Evolutionary conservation across 2,113 vertebrate genomes (phyloP).

Genomic region (Sarotherodon lohbergeri): DNA sequence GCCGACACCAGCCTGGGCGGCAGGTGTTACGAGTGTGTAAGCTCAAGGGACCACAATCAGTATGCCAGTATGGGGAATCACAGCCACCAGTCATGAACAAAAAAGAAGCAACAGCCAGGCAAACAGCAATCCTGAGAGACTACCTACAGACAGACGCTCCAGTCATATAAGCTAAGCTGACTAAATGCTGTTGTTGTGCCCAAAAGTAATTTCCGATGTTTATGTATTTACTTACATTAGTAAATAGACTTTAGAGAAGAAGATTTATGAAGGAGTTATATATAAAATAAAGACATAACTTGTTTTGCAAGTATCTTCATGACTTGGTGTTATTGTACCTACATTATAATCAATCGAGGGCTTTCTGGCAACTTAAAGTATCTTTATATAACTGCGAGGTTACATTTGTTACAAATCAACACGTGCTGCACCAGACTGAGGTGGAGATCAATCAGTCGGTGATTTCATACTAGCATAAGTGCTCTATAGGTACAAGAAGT

Average conservation of each 20-base stretch:
- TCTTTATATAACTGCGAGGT: background rate
- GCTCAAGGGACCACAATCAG: rapidly evolving
- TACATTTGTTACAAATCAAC: background rate
- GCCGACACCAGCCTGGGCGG: background rate
- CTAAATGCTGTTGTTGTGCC: background rate
- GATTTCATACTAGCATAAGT: background rate
- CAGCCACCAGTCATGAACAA: background rate
- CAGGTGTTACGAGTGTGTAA: background rate
- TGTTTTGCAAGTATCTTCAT: too few species aligned
- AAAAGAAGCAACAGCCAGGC: background rate
- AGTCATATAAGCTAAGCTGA: background rate
- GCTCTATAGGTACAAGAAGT: rapidly evolving
- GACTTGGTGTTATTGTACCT: rapidly evolving
- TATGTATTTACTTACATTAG: background rate
- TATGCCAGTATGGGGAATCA: background rate
- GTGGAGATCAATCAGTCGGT: background rate
- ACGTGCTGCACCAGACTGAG: background rate
- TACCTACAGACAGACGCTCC: background rate
- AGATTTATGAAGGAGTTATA: too few species aligned
- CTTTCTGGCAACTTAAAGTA: background rate
- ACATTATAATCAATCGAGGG: background rate
- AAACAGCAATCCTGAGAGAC: background rate
- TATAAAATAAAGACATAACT: too few species aligned
- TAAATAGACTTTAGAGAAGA: too few species aligned
- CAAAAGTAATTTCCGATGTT: background rate